Evolutionary conservation across 2,113 vertebrate genomes (phyloP), one percentile per base, ranked within the genome.

Genomic region (Vimba vimba): DNA sequence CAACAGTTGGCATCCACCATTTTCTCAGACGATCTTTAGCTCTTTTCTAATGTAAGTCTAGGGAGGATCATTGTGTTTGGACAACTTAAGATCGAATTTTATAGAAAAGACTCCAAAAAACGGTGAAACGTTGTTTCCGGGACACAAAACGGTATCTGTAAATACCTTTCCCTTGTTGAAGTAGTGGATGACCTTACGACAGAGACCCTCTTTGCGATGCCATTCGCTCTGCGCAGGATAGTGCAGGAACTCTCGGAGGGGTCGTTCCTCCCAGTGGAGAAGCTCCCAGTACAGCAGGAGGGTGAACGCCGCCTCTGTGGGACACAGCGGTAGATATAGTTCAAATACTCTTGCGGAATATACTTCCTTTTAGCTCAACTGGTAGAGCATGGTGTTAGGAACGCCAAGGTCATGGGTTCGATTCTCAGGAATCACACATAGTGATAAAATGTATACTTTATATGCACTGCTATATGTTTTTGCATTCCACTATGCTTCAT

Each of bases 121-220:
- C 39, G 33, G 8, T 39, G 21, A 39, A 69, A 9, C 0, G 8
- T 11, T 39, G 17, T 0, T 9, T 21, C 6, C 2, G 19, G 19
- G 21, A 30, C 25, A 13, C 13, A 62, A 5, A 69, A 3, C 0
- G 9, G 9, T 21, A 39, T 71, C 19, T 71, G 36, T 43, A 73
- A 55, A 77, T 88, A 99, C 98, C 96, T 99, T 99, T 86, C 98
- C 98, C 95, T 99, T 99, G 96, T 97, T 98, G 95, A 99, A 99
- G 94, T 98, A 99, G 94, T 99, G 97, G 93, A 99, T 96, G 91
- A 99, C 97, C 92, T 99, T 99, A 87, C 98, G 94, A 92, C 97
- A 97, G 71, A 99, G 96, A 11, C 94, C 96, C 91, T 99, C 98
- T 89, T 99, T 99, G 90, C 98, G 96, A 79, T 99, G 97, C 98